Conservation (phyloP, 2,888 invertebrate species). For the Epinotia ramella region DNA sequence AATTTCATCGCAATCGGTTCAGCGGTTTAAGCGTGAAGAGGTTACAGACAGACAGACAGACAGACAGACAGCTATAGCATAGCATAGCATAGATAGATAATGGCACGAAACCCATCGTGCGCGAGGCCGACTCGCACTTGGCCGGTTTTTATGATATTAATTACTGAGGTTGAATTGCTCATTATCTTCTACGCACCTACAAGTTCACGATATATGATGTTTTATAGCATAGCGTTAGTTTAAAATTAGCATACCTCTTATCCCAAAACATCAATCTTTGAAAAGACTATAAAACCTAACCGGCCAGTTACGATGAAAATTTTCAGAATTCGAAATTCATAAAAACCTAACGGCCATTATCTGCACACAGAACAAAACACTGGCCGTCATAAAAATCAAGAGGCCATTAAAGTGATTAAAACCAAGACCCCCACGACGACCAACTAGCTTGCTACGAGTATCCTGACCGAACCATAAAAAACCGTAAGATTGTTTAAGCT, state of each 20-base stretch:
- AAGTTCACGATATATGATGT: not conserved
- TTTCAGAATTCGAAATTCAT: conserved; percentile 27
- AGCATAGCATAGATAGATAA: too few species aligned
- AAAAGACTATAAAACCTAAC: not conserved
- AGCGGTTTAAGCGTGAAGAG: too few species aligned
- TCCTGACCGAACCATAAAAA: not conserved
- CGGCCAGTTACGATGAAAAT: conserved; percentile 14
- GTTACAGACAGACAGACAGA: too few species aligned
- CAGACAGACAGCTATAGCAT: too few species aligned
- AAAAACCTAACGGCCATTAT: conserved; percentile 39
- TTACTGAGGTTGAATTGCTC: conserved; percentile 23
- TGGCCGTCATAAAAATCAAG: conserved; percentile 44
- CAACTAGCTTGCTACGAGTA: conserved; percentile 31
- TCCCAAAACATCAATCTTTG: not conserved
- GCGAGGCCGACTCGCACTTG: too few species aligned
- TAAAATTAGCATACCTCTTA: conserved; percentile 3
- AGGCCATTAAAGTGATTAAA: conserved; percentile 43
- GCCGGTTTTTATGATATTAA: not conserved
- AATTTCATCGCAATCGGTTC: too few species aligned
- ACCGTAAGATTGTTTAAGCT: not conserved
- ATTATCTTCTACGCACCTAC: not conserved
- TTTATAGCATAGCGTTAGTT: not conserved
- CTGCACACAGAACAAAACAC: conserved; percentile 36
- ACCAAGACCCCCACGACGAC: conserved; percentile 39
- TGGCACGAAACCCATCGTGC: too few species aligned